These are phyloP conservation scores for Colletes gigas DNA, from an alignment of 1,140 invertebrate genomes.

Conservation along the genomic window DNA sequence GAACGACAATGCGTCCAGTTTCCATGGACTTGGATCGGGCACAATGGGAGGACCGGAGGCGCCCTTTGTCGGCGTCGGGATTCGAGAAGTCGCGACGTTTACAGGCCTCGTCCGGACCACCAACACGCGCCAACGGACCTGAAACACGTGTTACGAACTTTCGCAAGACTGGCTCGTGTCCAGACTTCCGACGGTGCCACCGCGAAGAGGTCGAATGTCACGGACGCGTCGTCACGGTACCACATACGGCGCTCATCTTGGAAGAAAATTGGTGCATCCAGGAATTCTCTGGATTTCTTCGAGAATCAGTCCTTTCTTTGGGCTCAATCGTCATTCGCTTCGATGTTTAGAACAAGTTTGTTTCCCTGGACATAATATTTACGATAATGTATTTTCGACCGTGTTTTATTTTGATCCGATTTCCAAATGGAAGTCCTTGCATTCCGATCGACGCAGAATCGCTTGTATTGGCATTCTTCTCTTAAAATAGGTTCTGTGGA, in stretches of 20 bases:
- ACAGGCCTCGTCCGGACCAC: slow-evolving; percentile 68
- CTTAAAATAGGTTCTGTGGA: too few relatives aligned
- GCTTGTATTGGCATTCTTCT: too few relatives aligned
- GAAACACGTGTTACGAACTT: slow-evolving; percentile 72
- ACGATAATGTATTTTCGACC: not conserved
- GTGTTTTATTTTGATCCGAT: too few relatives aligned
- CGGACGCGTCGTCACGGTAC: slow-evolving; percentile 19
- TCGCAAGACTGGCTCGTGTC: slow-evolving; percentile 62
- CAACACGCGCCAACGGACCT: slow-evolving; percentile 70
- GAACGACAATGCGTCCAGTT: slow-evolving; percentile 71
- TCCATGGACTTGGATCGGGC: slow-evolving; percentile 57
- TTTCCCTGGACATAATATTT: not conserved
- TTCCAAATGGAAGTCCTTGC: too few relatives aligned
- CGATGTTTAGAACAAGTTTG: slow-evolving; percentile 25
- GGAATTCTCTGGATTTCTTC: slow-evolving; percentile 24
- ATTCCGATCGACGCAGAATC: too few relatives aligned
- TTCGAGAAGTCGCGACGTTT: slow-evolving; percentile 57
- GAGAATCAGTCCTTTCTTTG: not conserved
- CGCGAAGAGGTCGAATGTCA: slow-evolving; percentile 25
- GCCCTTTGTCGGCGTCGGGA: slow-evolving; percentile 74
- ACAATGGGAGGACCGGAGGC: slow-evolving; percentile 70
- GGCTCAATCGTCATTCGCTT: slow-evolving; percentile 20
- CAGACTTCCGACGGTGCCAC: slow-evolving; percentile 23
- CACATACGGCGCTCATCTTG: not conserved
- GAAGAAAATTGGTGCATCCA: slow-evolving; percentile 4